These are phyloP conservation scores for Zeus faber DNA, from an alignment of 2,113 vertebrate genomes.

Conservation along the genomic window DNA sequence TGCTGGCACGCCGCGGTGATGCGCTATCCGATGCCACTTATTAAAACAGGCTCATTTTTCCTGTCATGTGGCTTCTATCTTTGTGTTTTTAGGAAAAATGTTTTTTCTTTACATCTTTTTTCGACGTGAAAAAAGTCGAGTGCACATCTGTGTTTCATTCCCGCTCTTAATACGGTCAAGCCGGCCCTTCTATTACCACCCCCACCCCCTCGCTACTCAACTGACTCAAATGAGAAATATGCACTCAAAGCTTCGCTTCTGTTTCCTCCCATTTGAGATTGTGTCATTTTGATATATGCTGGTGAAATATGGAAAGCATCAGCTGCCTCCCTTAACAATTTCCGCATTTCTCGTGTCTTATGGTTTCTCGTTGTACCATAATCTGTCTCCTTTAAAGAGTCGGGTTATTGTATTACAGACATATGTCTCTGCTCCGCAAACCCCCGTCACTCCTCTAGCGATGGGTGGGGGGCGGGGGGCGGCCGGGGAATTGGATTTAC, in stretches of 20 bases:
- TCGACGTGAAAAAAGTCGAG: constrained; percentile 42
- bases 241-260: constrained; percentile 51
- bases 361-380: constrained; percentile 47
- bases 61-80: too few relatives aligned
- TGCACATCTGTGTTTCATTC: constrained; percentile 61
- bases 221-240: constrained; percentile 66
- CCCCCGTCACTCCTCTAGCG: constrained; percentile 63
- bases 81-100: neutral
- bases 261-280: constrained; percentile 70
- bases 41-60: neutral
- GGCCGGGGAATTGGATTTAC: constrained; percentile 55
- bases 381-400: constrained; percentile 70
- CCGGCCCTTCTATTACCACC: constrained; percentile 40
- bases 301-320: constrained; percentile 67
- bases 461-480: constrained; percentile 24
- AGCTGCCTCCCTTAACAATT: constrained; percentile 47
- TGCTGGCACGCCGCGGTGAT: neutral
- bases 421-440: constrained; percentile 70
- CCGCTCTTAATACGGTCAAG: constrained; percentile 48
- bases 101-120: neutral
- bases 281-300: constrained; percentile 65
- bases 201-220: constrained; percentile 39
- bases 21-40: constrained; percentile 9
- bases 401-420: constrained; percentile 71
- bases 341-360: constrained; percentile 63